Base-by-base conservation (phyloP, 2,113 vertebrate genomes). In the Rhabdornis inornatus region DNA sequence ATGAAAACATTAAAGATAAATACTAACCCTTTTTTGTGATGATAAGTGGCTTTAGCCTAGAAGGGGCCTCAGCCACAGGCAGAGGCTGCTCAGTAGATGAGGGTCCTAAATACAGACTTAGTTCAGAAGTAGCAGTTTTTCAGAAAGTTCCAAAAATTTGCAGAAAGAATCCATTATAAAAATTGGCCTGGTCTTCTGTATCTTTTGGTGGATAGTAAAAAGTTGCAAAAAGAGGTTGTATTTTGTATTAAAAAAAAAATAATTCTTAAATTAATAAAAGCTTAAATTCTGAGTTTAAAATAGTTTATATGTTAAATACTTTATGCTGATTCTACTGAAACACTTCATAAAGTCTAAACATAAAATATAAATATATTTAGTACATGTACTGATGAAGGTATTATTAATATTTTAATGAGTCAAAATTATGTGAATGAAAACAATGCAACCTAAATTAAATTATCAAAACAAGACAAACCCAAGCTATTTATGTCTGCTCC, bases 161-260 rank as follows among this genome's bases (percentile, higher is more conserved):
- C 0, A 0, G 40, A 55, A 82, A 82, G 13, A 52, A 50, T 24
- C 2, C 14, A 37, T 27, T 5, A 69, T 35, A 61, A 79, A 50
- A 75, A 56, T 13, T 12, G 23, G 1, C 40, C 17, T 24, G 28
- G 42, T 49, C 6, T 44, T 52, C n/a, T 49, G 0, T 50, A 57
- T 85, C 28, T 91, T 80, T 68, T 56, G 30, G 27, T n/a, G 39
- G 16, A 7, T 15, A 63, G 30, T 39, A 90, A 35, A 40, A 74
- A 52, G 22, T 15, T 52, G 25, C 23, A 68, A 47, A 77, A 72
- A 37, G 25, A 65, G 10, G 6, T 59, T 59, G 5, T 25, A 55
- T 81, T 87, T 83, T 83, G 15, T 44, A 75, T n/a, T 1, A 23
- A 65, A 69, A 80, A 83, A 83, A 28, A 39, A n/a, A n/a, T n/a